Percentiles rank a stretch among this genome's conserved stretches.
Evolutionary conservation across 64 coral and sea anemone species (phyloP).

Genomic region (Pocillopora damicornis): DNA sequence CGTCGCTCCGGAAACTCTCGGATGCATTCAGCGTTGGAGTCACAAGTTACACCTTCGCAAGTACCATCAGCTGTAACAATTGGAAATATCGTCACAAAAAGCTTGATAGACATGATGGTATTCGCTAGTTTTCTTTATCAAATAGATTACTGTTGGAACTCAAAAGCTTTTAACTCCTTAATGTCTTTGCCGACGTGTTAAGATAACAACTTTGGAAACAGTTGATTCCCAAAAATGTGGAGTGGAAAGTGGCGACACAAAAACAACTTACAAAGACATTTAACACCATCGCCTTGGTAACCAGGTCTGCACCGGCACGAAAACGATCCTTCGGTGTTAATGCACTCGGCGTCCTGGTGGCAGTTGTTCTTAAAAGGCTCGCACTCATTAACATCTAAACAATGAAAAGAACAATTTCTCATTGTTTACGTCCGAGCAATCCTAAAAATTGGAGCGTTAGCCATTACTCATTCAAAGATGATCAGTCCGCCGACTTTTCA

Average conservation of each 20-base stretch:
- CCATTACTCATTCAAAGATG: too few relatives aligned
- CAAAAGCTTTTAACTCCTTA: too few relatives aligned
- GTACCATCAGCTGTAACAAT: constrained; percentile 28
- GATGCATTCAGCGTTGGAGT: constrained; percentile 49
- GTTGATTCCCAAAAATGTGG: too few relatives aligned
- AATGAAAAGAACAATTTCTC: not conserved
- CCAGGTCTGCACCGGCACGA: constrained; percentile 40
- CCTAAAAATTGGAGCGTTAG: too few relatives aligned
- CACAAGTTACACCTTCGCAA: constrained; percentile 60
- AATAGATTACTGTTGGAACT: too few relatives aligned
- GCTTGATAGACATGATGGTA: not conserved
- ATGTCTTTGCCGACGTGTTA: too few relatives aligned
- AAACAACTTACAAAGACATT: constrained; percentile 5
- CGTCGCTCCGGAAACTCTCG: not conserved
- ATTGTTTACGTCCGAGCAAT: too few relatives aligned
- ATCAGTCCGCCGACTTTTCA: too few relatives aligned
- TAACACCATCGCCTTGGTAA: constrained; percentile 32
- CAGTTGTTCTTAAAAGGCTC: constrained; percentile 4
- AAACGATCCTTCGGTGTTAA: constrained; percentile 39
- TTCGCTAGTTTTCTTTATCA: too few relatives aligned
- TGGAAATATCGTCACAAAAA: not conserved
- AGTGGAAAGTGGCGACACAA: not conserved
- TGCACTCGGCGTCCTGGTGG: constrained; percentile 27
- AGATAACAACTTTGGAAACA: too few relatives aligned
- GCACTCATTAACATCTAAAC: constrained; percentile 44